phyloP scores from a whole-genome alignment of 2,797 vertebrate genomes.

The Labroides dimidiatus region DNA sequence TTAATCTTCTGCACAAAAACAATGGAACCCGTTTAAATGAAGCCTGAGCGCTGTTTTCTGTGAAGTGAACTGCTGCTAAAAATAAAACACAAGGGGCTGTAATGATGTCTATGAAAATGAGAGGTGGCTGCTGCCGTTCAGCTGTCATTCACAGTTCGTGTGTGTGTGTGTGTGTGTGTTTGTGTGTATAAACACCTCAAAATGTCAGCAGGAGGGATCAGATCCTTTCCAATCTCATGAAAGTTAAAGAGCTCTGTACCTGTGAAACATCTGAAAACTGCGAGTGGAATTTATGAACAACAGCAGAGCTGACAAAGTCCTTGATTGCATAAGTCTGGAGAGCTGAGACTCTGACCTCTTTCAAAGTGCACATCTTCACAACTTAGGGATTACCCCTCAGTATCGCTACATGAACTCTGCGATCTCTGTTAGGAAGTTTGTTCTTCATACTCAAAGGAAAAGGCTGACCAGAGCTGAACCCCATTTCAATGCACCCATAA shows the following conservation, averaged over 20 bases:
- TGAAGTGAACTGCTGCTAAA: conserved; percentile 37
- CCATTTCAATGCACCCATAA: neutral
- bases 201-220: neutral
- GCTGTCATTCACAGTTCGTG: neutral
- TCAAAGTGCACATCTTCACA: conserved; percentile 45
- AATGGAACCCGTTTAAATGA: conserved; percentile 45
- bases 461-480: neutral
- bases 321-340: conserved; percentile 50
- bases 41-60: conserved; percentile 18
- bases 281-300: conserved; percentile 4
- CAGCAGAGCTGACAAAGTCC: conserved; percentile 20
- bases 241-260: neutral
- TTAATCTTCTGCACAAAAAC: conserved; percentile 43
- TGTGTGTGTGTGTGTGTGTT: too few species aligned
- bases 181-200: neutral
- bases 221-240: neutral
- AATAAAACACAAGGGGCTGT: conserved; percentile 53
- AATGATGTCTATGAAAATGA: conserved; percentile 49
- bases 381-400: conserved; percentile 57
- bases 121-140: neutral
- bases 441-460: conserved; percentile 8
- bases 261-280: neutral
- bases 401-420: conserved; percentile 7
- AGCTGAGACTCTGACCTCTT: conserved; percentile 52
- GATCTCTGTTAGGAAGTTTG: neutral